phyloP scores from a whole-genome alignment of 2,113 vertebrate genomes.

The Melanerpes formicivorus region DNA sequence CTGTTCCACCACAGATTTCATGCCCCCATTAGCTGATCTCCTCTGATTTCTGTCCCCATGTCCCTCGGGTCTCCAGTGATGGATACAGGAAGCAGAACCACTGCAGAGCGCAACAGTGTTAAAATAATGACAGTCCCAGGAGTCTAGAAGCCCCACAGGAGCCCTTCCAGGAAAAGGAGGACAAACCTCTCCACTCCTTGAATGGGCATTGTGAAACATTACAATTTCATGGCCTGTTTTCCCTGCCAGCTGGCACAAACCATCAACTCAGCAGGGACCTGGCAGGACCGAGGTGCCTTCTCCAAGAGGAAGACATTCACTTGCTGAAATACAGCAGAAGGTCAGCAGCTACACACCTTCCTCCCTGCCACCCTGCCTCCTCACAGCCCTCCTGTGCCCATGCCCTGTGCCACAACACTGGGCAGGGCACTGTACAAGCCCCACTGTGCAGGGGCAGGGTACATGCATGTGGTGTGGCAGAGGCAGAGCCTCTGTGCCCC shows the following conservation, averaged over 20 bases:
- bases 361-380: neutral
- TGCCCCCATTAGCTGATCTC: fast-evolving
- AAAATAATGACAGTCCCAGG: neutral
- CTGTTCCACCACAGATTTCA: neutral
- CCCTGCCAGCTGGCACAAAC: neutral
- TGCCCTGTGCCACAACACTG: fast-evolving
- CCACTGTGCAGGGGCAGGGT: no score
- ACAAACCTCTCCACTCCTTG: neutral
- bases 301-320: neutral
- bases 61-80: fast-evolving
- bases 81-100: neutral
- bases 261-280: neutral
- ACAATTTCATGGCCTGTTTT: neutral
- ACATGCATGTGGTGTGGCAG: neutral
- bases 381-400: neutral
- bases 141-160: neutral
- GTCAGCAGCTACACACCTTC: neutral
- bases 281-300: neutral
- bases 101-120: neutral
- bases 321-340: fast-evolving
- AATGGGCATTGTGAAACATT: neutral
- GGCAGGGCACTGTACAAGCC: neutral
- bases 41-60: neutral
- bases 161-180: neutral
- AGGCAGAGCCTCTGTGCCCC: neutral